Percentiles rank a stretch among this genome's conserved stretches.
Conservation (phyloP, 1,140 invertebrate species). For the Trissolcus basalis region DNA sequence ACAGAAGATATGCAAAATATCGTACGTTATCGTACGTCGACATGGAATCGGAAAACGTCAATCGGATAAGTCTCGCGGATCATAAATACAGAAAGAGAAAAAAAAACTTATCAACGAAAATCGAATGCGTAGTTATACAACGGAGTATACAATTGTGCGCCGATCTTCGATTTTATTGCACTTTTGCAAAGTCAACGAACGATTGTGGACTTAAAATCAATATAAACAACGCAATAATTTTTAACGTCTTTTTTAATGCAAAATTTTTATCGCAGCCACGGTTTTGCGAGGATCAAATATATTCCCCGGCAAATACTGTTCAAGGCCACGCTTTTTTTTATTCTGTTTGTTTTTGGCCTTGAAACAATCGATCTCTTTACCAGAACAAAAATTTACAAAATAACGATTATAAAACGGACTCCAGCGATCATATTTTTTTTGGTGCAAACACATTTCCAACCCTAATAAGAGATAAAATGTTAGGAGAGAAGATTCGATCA, state of each 20-base stretch:
- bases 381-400: too few species aligned
- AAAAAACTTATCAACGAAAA: slow-evolving; percentile 9
- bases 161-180: slow-evolving; percentile 18
- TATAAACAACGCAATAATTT: slow-evolving; percentile 22
- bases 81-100: slow-evolving; percentile 3
- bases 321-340: too few species aligned
- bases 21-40: slow-evolving; percentile 59
- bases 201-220: slow-evolving; percentile 14
- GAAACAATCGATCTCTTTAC: too few species aligned
- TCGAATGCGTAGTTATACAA: slow-evolving; percentile 2
- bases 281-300: background rate
- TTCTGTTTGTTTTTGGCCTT: too few species aligned
- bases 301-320: too few species aligned
- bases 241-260: slow-evolving; percentile 12
- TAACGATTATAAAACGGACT: slow-evolving; percentile 9
- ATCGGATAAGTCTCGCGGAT: slow-evolving; percentile 34
- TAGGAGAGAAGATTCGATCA: slow-evolving; percentile 18
- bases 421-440: slow-evolving; percentile 27
- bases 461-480: slow-evolving; percentile 8
- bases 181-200: slow-evolving; percentile 2
- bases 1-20: slow-evolving; percentile 68
- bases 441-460: slow-evolving; percentile 18
- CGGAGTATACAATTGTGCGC: too few species aligned
- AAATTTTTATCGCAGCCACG: slow-evolving; percentile 18
- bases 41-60: slow-evolving; percentile 27